Evolutionary conservation across 1,140 invertebrate species (phyloP), one percentile per base, ranked within the genome.

Genomic region (Batillaria attramentaria): DNA sequence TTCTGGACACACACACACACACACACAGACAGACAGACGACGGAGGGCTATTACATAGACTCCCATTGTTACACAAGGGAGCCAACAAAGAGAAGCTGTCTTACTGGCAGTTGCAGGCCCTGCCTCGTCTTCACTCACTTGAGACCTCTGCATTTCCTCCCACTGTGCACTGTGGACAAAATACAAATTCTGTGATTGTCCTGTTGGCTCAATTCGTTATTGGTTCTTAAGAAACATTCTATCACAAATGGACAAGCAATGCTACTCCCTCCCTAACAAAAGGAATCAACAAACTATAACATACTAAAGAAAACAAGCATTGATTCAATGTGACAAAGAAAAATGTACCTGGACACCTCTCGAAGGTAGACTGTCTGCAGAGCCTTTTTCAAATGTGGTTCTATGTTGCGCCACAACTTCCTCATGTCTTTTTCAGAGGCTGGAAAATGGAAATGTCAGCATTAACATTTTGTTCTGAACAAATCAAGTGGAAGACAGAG

Each of bases 361-460:
- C 96, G 92, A 33, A 96, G 91, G 87, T 97, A 97, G 46, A 97
- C 93, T 41, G 94, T 93, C 82, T 95, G 94, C 4, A 97, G 89
- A 70, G 95, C 95, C 10, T 93, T 90, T 87, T 94, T 95, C 3
- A 98, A 91, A 77, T 94, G 93, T 0, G 94, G 94, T 8, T 94
- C 93, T 79, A 97, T 95, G 82, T 96, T 94, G 77, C 93, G 92
- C 95, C 95, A 98, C 0, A 98, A 88, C 50, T 93, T 93, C 16
- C 93, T 91, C 1, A 93, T 92, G 88, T 97, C 94, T 16, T 91
- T 91, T n/a, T 91, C 87, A 43, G 92, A 88, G 3, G 93, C 89
- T 90, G 80, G 28, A 83, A 81, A 72, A 69, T 50, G 72, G 13
- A n/a, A n/a, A n/a, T n/a, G n/a, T n/a, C n/a, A n/a, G n/a, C n/a